Conservation (phyloP, 2,888 invertebrate genomes). For the Diarsia rubi region DNA sequence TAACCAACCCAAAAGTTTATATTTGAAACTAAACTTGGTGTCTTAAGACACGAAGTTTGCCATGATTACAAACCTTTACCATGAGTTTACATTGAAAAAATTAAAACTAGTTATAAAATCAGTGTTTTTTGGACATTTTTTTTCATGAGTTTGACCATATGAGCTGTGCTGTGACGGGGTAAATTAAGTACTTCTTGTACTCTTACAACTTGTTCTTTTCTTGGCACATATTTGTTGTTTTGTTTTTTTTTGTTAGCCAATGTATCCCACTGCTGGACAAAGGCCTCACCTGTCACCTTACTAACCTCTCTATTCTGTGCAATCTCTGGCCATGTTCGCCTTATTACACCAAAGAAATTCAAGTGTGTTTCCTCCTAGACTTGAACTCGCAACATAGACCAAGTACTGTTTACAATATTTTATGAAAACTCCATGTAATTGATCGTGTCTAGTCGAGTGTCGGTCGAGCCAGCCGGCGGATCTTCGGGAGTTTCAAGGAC, state of each 20-base stretch:
- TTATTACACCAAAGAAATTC: neutral
- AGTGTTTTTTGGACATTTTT: too few relatives aligned
- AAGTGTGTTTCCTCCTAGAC: neutral
- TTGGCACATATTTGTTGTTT: neutral
- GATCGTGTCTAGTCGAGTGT: slow-evolving; percentile 47
- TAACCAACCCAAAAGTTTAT: too few relatives aligned
- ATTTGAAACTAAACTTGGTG: too few relatives aligned
- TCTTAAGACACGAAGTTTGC: too few relatives aligned
- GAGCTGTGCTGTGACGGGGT: too few relatives aligned
- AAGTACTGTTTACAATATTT: slow-evolving; percentile 20
- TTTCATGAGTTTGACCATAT: too few relatives aligned
- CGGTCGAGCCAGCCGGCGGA: slow-evolving; percentile 36
- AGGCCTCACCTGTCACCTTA: neutral
- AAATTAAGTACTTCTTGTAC: too few relatives aligned
- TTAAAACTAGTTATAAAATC: too few relatives aligned
- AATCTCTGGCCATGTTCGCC: neutral
- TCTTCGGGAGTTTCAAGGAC: slow-evolving; percentile 67
- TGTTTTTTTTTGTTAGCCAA: neutral
- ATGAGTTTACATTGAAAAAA: too few relatives aligned
- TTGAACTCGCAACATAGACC: neutral
- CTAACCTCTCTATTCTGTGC: neutral
- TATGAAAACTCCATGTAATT: slow-evolving; percentile 42
- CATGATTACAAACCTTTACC: too few relatives aligned
- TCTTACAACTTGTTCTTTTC: too few relatives aligned
- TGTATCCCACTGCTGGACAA: neutral